Evolutionary conservation across 2,113 vertebrate species (phyloP).

Genomic region (Nerophis lumbriciformis): DNA sequence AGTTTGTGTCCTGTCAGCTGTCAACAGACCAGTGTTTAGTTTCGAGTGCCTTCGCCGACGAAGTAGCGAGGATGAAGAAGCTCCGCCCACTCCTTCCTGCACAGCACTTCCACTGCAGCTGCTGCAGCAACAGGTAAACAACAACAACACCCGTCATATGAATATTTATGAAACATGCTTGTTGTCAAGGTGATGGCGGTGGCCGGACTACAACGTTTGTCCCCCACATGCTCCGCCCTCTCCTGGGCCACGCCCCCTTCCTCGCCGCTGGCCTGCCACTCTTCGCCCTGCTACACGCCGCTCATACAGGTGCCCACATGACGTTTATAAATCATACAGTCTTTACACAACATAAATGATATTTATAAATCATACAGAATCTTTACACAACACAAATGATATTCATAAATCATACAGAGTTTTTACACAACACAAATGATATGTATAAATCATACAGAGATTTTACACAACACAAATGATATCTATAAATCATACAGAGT

Average conservation of each 20-base stretch:
- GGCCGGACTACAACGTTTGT: conserved; percentile 81
- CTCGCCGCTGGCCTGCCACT: conserved; percentile 79
- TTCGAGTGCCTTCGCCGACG: conserved; percentile 92
- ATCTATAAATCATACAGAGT: too few relatives aligned
- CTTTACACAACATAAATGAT: too few relatives aligned
- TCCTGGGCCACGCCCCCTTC: conserved; percentile 92
- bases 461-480: too few relatives aligned
- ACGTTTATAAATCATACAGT: too few relatives aligned
- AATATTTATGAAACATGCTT: too few relatives aligned
- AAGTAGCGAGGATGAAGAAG: conserved; percentile 79
- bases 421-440: too few relatives aligned
- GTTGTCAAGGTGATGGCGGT: conserved; percentile 85
- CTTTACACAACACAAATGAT: too few relatives aligned
- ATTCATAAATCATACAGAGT: too few relatives aligned
- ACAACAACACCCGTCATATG: too few relatives aligned
- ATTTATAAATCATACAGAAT: too few relatives aligned
- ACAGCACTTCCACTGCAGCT: conserved; percentile 87
- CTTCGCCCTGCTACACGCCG: conserved; percentile 79
- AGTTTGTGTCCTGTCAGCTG: conserved; percentile 64
- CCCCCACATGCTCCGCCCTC: conserved; percentile 82
- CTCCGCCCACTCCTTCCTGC: conserved; percentile 71
- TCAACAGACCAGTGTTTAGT: conserved; percentile 84
- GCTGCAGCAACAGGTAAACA: conserved; percentile 89
- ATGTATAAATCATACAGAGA: too few relatives aligned
- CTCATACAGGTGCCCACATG: conserved; percentile 79